Evolutionary conservation across 1,140 invertebrate species (phyloP).

Genomic region (Trinorchestia longiramus): DNA sequence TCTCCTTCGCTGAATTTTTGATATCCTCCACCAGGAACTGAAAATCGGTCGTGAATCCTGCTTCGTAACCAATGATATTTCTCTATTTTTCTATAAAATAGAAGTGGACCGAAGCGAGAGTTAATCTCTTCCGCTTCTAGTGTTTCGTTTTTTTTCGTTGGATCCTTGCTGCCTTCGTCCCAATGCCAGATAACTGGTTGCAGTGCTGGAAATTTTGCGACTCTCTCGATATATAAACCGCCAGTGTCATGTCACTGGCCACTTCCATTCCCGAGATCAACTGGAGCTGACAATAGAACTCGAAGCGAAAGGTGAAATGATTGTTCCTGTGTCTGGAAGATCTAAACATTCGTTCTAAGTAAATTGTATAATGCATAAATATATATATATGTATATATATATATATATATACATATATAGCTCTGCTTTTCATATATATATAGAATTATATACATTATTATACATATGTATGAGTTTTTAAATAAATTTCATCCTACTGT

Average conservation of each 20-base stretch:
- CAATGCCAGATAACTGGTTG: slow-evolving; percentile 24
- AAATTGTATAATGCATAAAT: too few species aligned
- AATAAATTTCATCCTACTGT: too few species aligned
- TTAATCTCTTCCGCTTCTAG: not conserved
- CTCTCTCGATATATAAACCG: slow-evolving; percentile 28
- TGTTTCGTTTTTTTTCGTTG: not conserved
- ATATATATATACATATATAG: too few species aligned
- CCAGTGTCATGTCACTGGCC: not conserved
- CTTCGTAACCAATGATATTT: not conserved
- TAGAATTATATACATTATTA: too few species aligned
- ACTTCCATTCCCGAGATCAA: not conserved
- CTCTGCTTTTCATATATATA: too few species aligned
- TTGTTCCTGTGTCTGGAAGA: not conserved
- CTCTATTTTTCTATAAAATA: not conserved
- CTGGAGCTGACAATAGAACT: not conserved
- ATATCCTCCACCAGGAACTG: not conserved
- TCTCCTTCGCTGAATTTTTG: not conserved
- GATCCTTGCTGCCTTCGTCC: not conserved
- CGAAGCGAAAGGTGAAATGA: not conserved
- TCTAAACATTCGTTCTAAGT: too few species aligned
- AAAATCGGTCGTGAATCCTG: not conserved
- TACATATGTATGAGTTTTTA: too few species aligned
- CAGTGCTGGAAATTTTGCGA: not conserved
- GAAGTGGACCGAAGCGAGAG: not conserved
- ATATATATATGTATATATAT: too few species aligned